Evolutionary conservation across 1,140 invertebrate species (phyloP).

Genomic region (Magallana ariakensis): DNA sequence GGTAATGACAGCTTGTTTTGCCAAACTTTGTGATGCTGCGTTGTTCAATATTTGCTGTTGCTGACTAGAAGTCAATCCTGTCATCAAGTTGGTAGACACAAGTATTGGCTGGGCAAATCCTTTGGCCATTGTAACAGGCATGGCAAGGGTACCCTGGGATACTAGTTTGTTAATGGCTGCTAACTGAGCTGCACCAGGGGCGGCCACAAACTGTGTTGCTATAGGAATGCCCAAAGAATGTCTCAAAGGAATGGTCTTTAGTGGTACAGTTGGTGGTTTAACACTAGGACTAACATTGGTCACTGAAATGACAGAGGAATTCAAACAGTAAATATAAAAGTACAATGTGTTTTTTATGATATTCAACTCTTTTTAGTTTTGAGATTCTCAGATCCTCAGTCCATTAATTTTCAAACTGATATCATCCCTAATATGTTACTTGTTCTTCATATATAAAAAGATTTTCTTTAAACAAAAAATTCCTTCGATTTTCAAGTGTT

Average conservation of each 20-base stretch:
- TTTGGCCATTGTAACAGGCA: conserved; percentile 41
- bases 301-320: conserved; percentile 28
- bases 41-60: conserved; percentile 2
- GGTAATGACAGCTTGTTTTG: background rate
- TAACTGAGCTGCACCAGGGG: conserved; percentile 38
- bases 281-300: conserved; percentile 24
- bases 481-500: no score
- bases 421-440: no score
- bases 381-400: no score
- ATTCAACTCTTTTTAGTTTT: no score
- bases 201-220: conserved; percentile 37
- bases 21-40: background rate
- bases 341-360: no score
- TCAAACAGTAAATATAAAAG: no score
- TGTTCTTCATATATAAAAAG: no score
- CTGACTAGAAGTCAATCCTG: conserved; percentile 37
- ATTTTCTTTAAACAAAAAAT: no score
- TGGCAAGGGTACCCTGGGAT: conserved; percentile 33
- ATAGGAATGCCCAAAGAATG: conserved; percentile 32
- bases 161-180: conserved; percentile 52
- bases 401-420: no score
- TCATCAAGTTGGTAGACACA: conserved; percentile 39
- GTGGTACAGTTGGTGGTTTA: conserved; percentile 25
- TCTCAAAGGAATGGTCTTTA: conserved; percentile 35
- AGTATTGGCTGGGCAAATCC: conserved; percentile 39